Evolutionary conservation across 2,113 vertebrate species (phyloP), one percentile per base, ranked within the genome.

Genomic region (Dipodomys stephensi): DNA sequence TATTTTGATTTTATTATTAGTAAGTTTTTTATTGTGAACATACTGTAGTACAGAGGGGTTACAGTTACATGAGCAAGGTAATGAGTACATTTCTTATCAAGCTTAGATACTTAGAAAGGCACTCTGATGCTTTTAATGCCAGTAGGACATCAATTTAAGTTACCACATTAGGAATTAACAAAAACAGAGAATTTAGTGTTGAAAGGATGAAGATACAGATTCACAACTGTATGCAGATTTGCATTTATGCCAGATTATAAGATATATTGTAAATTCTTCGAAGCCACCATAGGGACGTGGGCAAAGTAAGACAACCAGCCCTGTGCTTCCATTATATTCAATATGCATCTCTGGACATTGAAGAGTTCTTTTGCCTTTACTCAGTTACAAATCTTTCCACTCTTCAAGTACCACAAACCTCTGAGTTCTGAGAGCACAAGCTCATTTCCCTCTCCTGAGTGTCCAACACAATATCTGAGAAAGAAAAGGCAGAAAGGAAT

Each of bases 81-180:
- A 39, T 39, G 39, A 39, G 39, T 39, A 39, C 39, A 39, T 39
- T 39, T 39, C 39, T 39, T 39, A 39, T 39, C 39, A 39, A 39
- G 95, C 89, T 92, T 88, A 57, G 65, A 23, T 65, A 76, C 78
- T 69, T 72, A 90, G 64, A 18, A 84, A 90, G 82, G 7, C 0
- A 60, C 12, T 11, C 57, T 84, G 83, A 89, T 67, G 32, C 15
- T 87, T 93, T 85, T 35, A 88, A 94, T 74, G 62, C 19, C 35
- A 71, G 20, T 64, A n/a, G 11, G 16, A 92, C 16, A 88, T 5
- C 76, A 44, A 49, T 23, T 65, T 57, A 46, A 4, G 67, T 16
- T 79, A 60, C 6, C 10, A 76, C 3, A 23, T 57, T 32, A 88
- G 93, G 20, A 83, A 78, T 7, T 19, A 44, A 46, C 3, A 44